Evolutionary conservation across 2,113 vertebrate species (phyloP).

Genomic region (Leucoraja erinaceus): DNA sequence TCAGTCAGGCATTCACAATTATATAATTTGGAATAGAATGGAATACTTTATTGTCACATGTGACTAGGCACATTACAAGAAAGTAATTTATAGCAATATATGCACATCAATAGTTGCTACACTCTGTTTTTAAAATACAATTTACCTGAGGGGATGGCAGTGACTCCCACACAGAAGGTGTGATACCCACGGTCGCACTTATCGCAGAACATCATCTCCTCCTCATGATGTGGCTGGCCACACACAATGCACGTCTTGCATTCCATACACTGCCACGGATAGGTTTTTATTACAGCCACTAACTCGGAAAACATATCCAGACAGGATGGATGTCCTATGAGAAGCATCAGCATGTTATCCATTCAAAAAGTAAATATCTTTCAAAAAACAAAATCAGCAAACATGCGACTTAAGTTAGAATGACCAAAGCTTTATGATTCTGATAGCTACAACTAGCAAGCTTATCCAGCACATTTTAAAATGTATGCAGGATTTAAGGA

Average conservation of each 20-base stretch:
- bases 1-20: background rate
- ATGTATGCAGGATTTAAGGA: background rate
- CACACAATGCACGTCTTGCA: slow-evolving; percentile 95
- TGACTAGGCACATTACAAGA: too few species aligned
- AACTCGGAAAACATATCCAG: slow-evolving; percentile 86
- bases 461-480: too few species aligned
- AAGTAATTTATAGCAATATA: background rate
- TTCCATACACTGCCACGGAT: slow-evolving; percentile 98
- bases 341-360: background rate
- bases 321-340: slow-evolving; percentile 91
- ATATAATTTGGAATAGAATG: background rate
- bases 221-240: slow-evolving; percentile 93
- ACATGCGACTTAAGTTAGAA: slow-evolving; percentile 44
- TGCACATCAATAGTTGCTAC: too few species aligned
- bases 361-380: background rate
- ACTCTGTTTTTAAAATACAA: background rate
- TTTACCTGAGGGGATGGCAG: slow-evolving; percentile 85
- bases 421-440: background rate
- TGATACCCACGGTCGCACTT: slow-evolving; percentile 94
- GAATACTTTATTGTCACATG: too few species aligned
- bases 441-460: background rate
- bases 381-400: slow-evolving; percentile 52
- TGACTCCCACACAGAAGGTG: slow-evolving; percentile 95
- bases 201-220: slow-evolving; percentile 99
- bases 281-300: slow-evolving; percentile 87